Evolutionary conservation across 2,888 invertebrate species (phyloP).

Genomic region (Dyspetes luteomarginatus): DNA sequence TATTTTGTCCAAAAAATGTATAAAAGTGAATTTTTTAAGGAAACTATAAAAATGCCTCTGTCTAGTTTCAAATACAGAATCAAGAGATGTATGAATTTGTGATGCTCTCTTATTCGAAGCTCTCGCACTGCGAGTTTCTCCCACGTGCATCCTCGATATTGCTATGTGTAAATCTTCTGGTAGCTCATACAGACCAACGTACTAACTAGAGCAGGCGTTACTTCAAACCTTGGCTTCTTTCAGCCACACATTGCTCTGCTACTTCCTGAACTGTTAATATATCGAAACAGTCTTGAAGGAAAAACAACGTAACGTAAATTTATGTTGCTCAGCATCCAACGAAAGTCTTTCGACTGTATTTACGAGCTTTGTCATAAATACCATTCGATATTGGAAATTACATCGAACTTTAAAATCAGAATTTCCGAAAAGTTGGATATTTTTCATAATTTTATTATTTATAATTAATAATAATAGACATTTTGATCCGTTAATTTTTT

Average conservation of each 20-base stretch:
- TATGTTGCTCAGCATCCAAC: conserved; percentile 5
- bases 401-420: neutral
- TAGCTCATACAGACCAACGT: neutral
- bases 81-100: neutral
- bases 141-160: conserved; percentile 27
- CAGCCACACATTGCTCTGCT: conserved; percentile 32
- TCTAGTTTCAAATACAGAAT: neutral
- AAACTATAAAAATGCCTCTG: neutral
- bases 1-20: neutral
- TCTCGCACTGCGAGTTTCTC: conserved; percentile 34
- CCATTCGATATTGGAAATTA: neutral
- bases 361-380: conserved; percentile 9
- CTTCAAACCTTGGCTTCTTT: conserved; percentile 46
- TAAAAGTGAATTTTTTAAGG: neutral
- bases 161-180: conserved; percentile 34
- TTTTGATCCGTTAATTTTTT: no score
- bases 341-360: neutral
- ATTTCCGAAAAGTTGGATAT: neutral
- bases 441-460: no score
- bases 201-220: conserved; percentile 54
- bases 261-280: conserved; percentile 52
- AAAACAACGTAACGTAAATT: conserved; percentile 48
- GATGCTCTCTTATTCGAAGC: conserved; percentile 6
- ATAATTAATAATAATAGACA: no score
- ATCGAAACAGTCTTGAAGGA: conserved; percentile 3